A percentile compares a stretch with the other conserved stretches of the same genome.
phyloP scores from a whole-genome alignment of 2,113 vertebrate genomes.

The Vireo altiloquus region DNA sequence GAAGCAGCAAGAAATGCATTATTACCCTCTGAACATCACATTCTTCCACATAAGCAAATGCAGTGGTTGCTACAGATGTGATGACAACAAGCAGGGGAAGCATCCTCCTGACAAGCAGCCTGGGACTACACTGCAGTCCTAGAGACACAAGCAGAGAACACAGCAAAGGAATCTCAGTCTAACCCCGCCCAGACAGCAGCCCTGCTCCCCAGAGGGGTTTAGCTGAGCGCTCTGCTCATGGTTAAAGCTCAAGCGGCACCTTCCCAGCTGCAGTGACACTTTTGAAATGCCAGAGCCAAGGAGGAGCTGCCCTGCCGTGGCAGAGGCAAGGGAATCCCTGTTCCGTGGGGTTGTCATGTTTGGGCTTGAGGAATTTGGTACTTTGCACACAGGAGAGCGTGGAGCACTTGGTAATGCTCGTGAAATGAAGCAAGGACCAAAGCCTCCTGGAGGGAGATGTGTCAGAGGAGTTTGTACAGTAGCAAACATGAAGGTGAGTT shows the following conservation, averaged over 20 bases:
- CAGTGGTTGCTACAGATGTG: not conserved
- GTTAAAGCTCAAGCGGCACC: not conserved
- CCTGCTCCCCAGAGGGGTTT: not conserved
- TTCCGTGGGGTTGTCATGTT: not conserved
- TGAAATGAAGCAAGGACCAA: not conserved
- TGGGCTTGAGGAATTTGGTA: not conserved
- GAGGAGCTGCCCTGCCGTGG: not conserved
- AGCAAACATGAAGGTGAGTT: not conserved
- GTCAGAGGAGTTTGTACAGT: not conserved
- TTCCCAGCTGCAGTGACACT: not conserved
- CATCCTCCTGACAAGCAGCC: not conserved
- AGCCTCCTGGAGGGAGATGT: not conserved
- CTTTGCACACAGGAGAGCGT: not conserved
- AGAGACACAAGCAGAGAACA: not conserved
- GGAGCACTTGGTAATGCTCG: not conserved
- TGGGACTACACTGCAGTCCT: not conserved
- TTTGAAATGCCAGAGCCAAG: not conserved
- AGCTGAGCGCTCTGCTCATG: not conserved
- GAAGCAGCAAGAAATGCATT: not conserved
- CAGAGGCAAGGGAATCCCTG: accelerated
- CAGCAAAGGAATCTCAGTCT: not conserved
- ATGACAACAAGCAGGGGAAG: not conserved
- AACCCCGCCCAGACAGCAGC: not conserved
- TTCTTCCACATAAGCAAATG: not conserved
- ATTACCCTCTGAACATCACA: not conserved